A percentile compares a stretch with the other conserved stretches of the same genome.
These are phyloP conservation scores for Gryllus bimaculatus DNA, from an alignment of 1,140 invertebrate species.

Conservation along the genomic window DNA sequence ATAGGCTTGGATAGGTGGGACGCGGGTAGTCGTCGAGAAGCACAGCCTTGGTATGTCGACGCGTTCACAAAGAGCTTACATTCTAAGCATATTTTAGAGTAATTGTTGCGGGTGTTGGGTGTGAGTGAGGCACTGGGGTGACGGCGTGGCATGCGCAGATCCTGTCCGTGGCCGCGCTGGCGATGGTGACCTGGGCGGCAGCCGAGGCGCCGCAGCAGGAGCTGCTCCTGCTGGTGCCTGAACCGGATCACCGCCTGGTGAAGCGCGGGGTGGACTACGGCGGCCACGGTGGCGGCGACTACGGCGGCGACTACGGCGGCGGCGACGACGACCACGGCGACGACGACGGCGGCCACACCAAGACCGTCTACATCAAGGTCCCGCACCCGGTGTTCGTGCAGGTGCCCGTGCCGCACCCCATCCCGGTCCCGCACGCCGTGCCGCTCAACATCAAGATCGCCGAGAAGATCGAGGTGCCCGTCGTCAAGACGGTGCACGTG, in stretches of 20 bases:
- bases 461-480: constrained; percentile 16
- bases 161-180: neutral
- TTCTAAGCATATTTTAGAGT: no score
- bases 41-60: no score
- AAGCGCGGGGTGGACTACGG: neutral
- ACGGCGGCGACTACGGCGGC: neutral
- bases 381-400: neutral
- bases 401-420: neutral
- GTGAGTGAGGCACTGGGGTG: no score
- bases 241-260: neutral
- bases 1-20: no score
- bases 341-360: neutral
- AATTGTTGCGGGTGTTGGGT: no score
- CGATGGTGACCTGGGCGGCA: no score
- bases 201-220: neutral
- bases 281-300: neutral
- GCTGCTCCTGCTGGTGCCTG: neutral
- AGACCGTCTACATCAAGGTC: neutral
- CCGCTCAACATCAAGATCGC: neutral
- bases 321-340: neutral
- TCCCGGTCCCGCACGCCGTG: neutral
- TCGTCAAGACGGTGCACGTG: constrained; percentile 17
- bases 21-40: no score
- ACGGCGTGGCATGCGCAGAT: neutral
- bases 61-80: no score